These are phyloP conservation scores for Lonchura striata DNA, from an alignment of 2,113 vertebrate species.

Conservation along the genomic window DNA sequence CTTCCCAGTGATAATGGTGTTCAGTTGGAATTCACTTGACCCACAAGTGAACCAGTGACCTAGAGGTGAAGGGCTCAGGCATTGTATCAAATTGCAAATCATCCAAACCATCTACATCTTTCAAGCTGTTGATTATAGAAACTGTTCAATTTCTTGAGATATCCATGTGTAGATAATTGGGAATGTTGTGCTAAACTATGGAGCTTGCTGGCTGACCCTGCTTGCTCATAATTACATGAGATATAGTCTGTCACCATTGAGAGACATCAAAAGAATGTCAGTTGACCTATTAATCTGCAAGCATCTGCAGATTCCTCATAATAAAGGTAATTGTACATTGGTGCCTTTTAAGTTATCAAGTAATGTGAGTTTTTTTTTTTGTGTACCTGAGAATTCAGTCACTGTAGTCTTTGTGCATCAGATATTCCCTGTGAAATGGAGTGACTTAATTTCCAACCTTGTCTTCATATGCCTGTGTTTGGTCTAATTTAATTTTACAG, in stretches of 20 bases:
- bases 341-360: background rate
- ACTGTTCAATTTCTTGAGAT: constrained; percentile 16
- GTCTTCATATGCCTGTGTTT: background rate
- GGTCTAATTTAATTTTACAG: background rate
- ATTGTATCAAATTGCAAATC: background rate
- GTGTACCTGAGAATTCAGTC: background rate
- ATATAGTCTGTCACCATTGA: background rate
- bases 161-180: constrained; percentile 3
- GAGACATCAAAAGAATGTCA: background rate
- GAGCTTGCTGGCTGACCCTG: background rate
- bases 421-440: background rate
- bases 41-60: constrained; percentile 35
- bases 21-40: constrained; percentile 32
- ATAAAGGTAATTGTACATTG: background rate
- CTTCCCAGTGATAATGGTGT: background rate
- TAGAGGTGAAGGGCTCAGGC: background rate
- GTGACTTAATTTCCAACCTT: background rate
- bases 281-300: background rate
- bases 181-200: background rate
- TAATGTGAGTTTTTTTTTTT: background rate
- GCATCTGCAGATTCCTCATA: background rate
- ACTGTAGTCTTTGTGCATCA: background rate
- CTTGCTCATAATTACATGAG: background rate
- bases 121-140: constrained; percentile 23
- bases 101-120: background rate